Base-by-base conservation (phyloP, 2,888 invertebrate species). In the Nephrotoma appendiculata region DNA sequence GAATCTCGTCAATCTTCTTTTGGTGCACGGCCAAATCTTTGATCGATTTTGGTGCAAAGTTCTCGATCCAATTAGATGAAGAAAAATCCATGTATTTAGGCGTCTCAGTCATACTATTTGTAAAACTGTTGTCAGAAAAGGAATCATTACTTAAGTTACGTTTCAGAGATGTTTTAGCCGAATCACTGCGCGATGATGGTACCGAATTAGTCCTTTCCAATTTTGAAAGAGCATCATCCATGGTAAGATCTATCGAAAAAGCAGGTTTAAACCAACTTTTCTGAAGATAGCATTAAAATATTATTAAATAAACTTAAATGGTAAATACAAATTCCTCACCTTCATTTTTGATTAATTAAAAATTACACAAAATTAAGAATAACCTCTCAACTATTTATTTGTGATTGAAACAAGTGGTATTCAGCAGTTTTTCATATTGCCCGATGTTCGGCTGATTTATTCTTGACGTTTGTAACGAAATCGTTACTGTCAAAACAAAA, bases 1-100 rank as follows among this genome's bases (percentile, higher is more conserved):
- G 94, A 52, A 96, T 92, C 91, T 96, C 96, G 89, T 93, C 93
- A 3, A 96, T 90, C 91, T 96, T 96, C 90, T 96, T 96, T 87
- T 92, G 92, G 90, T 96, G 94, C 5, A 96, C 94, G 83, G 96
- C 96, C 86, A 96, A 91, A 86, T 96, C 96, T 83, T 93, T 92
- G 2, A 93, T 90, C 42, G 89, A 91, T 44, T 90, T 90, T 0
- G 96, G 96, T 83, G 93, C 92, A 90, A 95, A 94, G 88, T 91
- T 92, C 88, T 94, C 93, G 89, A 94, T 92, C 93, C 95, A 95
- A 91, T 94, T 93, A 89, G 87, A 86, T 0, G 87, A 86, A 12
- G 86, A 52, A 5, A 86, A 87, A 85, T 87, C 86, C 3, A n/a
- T 15, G 42, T 42, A 84, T 1, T 6, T 7, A 1, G 43, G 84